Evolutionary conservation across 2,113 vertebrate genomes (phyloP).

Genomic region (Hippocampus barbouri): DNA sequence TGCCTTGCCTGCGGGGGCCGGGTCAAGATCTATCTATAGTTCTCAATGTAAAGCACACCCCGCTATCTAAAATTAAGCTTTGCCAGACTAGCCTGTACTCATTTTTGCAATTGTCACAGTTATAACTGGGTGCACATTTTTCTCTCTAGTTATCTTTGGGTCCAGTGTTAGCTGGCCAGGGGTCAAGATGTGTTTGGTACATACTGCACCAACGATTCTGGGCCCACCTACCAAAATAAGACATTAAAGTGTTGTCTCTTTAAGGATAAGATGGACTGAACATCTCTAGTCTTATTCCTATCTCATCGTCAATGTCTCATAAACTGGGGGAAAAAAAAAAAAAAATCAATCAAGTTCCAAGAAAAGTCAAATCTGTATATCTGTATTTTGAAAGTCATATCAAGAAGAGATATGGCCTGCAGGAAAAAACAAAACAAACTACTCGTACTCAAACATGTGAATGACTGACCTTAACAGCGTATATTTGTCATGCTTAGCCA

Average conservation of each 20-base stretch:
- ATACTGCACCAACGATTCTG: too few species aligned
- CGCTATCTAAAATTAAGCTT: background rate
- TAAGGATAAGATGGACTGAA: background rate
- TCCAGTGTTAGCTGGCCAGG: too few species aligned
- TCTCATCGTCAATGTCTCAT: too few species aligned
- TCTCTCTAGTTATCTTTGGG: too few species aligned
- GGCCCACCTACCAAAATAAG: too few species aligned
- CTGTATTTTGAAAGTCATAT: too few species aligned
- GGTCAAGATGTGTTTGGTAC: too few species aligned
- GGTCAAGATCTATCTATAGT: background rate
- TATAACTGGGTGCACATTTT: too few species aligned
- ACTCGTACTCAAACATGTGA: background rate
- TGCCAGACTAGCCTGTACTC: too few species aligned
- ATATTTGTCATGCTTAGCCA: slow-evolving; percentile 9
- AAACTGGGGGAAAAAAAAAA: background rate
- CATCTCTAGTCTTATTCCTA: background rate
- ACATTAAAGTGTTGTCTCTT: background rate
- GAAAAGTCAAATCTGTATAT: too few species aligned
- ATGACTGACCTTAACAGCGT: slow-evolving; percentile 22
- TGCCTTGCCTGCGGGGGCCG: background rate
- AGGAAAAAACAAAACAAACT: background rate
- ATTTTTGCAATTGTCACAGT: too few species aligned
- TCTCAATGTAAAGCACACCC: background rate
- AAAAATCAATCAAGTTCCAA: background rate
- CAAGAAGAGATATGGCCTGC: background rate